phyloP scores from a whole-genome alignment of 2,888 invertebrate species.

The Philaethria dido region DNA sequence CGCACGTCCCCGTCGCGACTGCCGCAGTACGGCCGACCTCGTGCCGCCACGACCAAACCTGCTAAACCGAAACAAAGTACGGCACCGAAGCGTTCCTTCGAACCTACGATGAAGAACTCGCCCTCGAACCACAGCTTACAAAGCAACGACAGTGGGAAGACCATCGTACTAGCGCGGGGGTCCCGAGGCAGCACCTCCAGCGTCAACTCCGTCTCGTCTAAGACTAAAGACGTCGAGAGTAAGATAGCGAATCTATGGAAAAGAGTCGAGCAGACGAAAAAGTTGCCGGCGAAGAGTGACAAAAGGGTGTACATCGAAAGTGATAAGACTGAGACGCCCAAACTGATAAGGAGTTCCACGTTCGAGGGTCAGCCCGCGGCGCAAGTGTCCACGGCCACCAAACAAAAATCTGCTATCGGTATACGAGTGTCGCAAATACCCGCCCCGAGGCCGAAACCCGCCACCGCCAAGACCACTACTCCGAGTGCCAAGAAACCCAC shows the following conservation, averaged over 20 bases:
- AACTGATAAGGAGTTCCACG: slow-evolving; percentile 85
- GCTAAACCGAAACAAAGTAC: slow-evolving; percentile 51
- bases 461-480: slow-evolving; percentile 53
- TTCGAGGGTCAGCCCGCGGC: slow-evolving; percentile 84
- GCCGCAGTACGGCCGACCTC: slow-evolving; percentile 63
- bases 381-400: slow-evolving; percentile 65
- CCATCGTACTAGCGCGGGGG: slow-evolving; percentile 66
- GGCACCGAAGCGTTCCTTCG: slow-evolving; percentile 52
- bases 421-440: slow-evolving; percentile 77
- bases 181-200: slow-evolving; percentile 80
- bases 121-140: slow-evolving; percentile 84
- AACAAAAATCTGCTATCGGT: slow-evolving; percentile 78
- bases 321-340: slow-evolving; percentile 66
- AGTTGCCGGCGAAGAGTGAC: slow-evolving; percentile 83
- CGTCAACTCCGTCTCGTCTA: slow-evolving; percentile 85
- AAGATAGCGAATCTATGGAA: slow-evolving; percentile 93
- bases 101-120: slow-evolving; percentile 74
- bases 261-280: slow-evolving; percentile 88
- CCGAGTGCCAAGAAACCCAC: slow-evolving; percentile 57
- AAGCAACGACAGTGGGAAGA: slow-evolving; percentile 78
- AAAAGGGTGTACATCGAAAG: slow-evolving; percentile 85
- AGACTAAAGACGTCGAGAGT: slow-evolving; percentile 87
- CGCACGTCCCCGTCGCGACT: slow-evolving; percentile 73
- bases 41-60: slow-evolving; percentile 59
- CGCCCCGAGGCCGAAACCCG: slow-evolving; percentile 65